A percentile compares a stretch with the other conserved stretches of the same genome.
phyloP scores from a whole-genome alignment of 2,113 vertebrate species.

The Poecilia latipinna region DNA sequence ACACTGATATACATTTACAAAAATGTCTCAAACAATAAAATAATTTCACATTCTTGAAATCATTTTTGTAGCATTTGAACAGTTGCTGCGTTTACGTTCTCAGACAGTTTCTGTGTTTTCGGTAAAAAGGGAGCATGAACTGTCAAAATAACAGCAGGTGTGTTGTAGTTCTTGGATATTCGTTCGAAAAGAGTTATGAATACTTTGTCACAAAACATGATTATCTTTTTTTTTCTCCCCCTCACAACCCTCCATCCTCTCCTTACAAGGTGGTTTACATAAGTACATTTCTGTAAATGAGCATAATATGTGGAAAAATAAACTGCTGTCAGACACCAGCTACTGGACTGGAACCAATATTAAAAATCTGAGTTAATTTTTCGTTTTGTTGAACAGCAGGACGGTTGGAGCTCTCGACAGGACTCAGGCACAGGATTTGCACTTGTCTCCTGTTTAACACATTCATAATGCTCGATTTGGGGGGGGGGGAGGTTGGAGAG shows the following conservation, averaged over 20 bases:
- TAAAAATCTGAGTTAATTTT: conserved; percentile 36
- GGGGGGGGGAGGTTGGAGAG: conserved; percentile 1
- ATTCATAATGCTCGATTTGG: conserved; percentile 70
- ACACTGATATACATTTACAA: conserved; percentile 81
- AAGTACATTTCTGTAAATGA: conserved; percentile 47
- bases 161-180: conserved; percentile 55
- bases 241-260: conserved; percentile 49
- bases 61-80: conserved; percentile 58
- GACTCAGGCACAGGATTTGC: conserved; percentile 64
- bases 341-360: conserved; percentile 36
- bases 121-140: conserved; percentile 74
- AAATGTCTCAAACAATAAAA: conserved; percentile 76
- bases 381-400: conserved; percentile 40
- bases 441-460: conserved; percentile 61
- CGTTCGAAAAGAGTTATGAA: conserved; percentile 78
- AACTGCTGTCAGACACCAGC: conserved; percentile 25
- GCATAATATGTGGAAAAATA: conserved; percentile 37
- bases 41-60: conserved; percentile 75
- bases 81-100: conserved; percentile 56
- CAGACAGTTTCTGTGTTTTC: conserved; percentile 60
- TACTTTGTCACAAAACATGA: conserved; percentile 80
- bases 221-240: conserved; percentile 61
- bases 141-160: conserved; percentile 57
- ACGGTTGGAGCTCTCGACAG: conserved; percentile 62
- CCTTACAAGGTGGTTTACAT: conserved; percentile 56